These are phyloP conservation scores for Malacoraja senta DNA, from an alignment of 2,797 vertebrate genomes.

Conservation along the genomic window DNA sequence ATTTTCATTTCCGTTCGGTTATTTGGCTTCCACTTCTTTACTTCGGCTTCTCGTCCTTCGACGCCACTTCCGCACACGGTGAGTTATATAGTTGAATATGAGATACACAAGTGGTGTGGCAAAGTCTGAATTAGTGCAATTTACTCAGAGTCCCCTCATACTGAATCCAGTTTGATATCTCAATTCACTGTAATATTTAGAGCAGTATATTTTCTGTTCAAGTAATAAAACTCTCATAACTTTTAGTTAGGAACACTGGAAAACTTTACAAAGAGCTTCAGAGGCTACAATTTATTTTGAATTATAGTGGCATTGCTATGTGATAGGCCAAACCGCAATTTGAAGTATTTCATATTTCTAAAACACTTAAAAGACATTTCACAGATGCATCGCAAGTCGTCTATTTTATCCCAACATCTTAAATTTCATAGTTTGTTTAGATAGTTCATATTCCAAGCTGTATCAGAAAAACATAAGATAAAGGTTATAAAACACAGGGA, in stretches of 20 bases:
- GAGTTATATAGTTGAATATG: too few relatives aligned
- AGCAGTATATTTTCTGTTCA: neutral
- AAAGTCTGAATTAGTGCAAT: too few relatives aligned
- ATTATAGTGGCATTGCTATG: neutral
- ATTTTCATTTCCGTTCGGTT: too few relatives aligned
- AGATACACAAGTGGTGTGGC: too few relatives aligned
- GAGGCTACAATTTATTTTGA: neutral
- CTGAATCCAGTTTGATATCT: neutral
- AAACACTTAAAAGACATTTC: neutral
- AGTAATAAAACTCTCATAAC: neutral
- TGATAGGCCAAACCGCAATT: neutral
- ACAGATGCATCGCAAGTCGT: neutral
- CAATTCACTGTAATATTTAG: neutral
- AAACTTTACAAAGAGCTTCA: neutral
- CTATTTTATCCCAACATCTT: neutral
- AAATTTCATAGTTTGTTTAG: neutral
- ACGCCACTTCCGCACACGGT: too few relatives aligned
- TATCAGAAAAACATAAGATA: neutral
- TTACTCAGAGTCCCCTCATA: neutral
- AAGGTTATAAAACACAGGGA: neutral
- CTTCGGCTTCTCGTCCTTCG: too few relatives aligned
- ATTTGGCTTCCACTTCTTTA: too few relatives aligned
- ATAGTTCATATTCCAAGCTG: neutral
- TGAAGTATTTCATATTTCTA: neutral
- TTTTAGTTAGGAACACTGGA: neutral